Conservation (phyloP, 2,797 vertebrate genomes). For the Nyctibius grandis region DNA sequence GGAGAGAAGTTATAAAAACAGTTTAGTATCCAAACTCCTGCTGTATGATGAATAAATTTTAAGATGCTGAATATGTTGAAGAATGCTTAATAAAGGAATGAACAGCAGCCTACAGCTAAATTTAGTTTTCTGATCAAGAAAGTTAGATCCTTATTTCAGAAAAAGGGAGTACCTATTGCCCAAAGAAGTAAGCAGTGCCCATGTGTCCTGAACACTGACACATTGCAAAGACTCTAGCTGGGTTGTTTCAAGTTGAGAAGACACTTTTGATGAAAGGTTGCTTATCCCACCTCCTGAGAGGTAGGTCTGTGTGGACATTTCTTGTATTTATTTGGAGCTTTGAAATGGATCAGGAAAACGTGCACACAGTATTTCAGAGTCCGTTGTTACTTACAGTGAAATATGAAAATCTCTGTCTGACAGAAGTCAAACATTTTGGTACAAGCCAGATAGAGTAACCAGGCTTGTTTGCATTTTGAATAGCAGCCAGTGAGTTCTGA, state of each 20-base stretch:
- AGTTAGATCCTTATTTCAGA: neutral
- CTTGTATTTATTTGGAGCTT: neutral
- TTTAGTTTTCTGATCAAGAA: neutral
- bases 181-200: neutral
- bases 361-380: neutral
- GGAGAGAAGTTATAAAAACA: neutral
- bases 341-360: neutral
- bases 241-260: neutral
- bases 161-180: neutral
- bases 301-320: neutral
- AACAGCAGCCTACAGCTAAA: neutral
- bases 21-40: neutral
- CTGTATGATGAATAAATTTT: neutral
- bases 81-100: neutral
- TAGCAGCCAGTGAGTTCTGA: neutral
- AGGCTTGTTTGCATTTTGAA: neutral
- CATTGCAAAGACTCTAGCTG: neutral
- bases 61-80: neutral
- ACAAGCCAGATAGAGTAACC: neutral
- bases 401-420: neutral
- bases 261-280: neutral
- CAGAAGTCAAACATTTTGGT: neutral
- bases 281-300: neutral
- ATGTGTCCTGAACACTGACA: neutral
- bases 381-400: neutral